Evolutionary conservation across 2,888 invertebrate genomes (phyloP).

Genomic region (Himalopsyche anomala): DNA sequence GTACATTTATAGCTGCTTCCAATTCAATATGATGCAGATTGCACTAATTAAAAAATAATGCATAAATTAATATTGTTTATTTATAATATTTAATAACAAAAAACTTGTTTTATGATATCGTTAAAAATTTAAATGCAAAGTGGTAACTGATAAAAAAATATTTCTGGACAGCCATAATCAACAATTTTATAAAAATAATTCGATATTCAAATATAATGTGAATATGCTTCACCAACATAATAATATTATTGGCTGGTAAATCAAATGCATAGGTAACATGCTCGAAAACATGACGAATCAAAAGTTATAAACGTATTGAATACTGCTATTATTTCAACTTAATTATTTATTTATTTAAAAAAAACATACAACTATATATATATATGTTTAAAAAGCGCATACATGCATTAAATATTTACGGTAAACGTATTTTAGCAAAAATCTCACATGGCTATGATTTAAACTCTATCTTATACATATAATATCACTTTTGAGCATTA

Average conservation of each 20-base stretch:
- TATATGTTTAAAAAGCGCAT: too few species aligned
- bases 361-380: too few species aligned
- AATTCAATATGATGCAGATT: too few species aligned
- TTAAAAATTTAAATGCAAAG: constrained; percentile 3
- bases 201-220: too few species aligned
- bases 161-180: constrained; percentile 12
- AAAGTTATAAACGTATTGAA: too few species aligned
- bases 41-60: not conserved
- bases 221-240: too few species aligned
- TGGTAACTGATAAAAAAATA: not conserved
- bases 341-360: too few species aligned
- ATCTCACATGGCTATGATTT: not conserved
- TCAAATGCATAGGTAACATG: too few species aligned
- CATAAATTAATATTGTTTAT: not conserved
- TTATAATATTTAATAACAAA: not conserved
- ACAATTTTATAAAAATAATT: not conserved
- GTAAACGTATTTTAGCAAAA: not conserved
- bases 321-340: too few species aligned
- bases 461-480: not conserved
- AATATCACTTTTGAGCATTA: constrained; percentile 30
- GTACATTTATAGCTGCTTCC: too few species aligned
- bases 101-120: not conserved
- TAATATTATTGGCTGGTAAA: too few species aligned
- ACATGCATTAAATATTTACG: not conserved
- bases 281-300: too few species aligned